Percentiles rank a stretch among this genome's conserved stretches.
phyloP scores from a whole-genome alignment of 2,797 vertebrate species.

The Catharus ustulatus region DNA sequence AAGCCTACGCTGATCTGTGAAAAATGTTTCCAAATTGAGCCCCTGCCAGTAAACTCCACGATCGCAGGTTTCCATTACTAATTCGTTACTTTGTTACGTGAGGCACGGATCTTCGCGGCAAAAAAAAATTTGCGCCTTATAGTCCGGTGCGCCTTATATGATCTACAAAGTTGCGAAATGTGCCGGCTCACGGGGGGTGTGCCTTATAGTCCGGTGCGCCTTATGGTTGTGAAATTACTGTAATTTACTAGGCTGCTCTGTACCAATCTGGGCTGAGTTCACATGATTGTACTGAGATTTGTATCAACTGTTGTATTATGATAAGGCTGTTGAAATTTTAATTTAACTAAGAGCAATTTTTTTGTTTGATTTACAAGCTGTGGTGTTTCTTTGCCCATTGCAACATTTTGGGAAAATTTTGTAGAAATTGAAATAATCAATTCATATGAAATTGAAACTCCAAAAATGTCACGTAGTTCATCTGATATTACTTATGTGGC shows the following conservation, averaged over 20 bases:
- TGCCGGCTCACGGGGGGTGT: too few species aligned
- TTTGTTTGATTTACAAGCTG: background rate
- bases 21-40: too few species aligned
- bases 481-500: background rate
- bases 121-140: too few species aligned
- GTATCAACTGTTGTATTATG: background rate
- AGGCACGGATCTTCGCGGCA: too few species aligned
- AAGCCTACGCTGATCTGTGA: too few species aligned
- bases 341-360: background rate
- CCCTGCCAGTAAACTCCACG: too few species aligned
- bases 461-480: accelerated
- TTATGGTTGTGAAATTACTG: too few species aligned
- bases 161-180: too few species aligned
- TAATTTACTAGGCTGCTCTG: background rate
- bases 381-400: background rate
- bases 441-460: background rate
- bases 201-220: too few species aligned
- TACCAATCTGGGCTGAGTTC: background rate
- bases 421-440: background rate
- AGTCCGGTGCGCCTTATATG: too few species aligned
- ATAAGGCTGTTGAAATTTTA: background rate
- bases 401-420: background rate
- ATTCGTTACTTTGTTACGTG: too few species aligned
- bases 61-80: too few species aligned
- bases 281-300: background rate